These are phyloP conservation scores for Cotesia glomerata DNA, from an alignment of 1,140 invertebrate species.

Conservation along the genomic window DNA sequence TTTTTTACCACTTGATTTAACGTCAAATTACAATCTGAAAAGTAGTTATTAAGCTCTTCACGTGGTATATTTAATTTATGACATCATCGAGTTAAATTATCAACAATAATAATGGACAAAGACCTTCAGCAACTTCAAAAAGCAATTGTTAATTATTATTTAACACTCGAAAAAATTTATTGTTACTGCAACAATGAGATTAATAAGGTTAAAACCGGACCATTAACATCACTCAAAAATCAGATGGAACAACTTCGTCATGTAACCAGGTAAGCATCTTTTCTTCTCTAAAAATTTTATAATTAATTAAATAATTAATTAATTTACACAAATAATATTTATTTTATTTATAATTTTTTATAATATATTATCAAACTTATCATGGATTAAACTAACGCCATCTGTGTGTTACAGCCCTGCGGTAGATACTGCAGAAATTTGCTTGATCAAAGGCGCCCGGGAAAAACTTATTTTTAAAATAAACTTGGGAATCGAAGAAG, in stretches of 20 bases:
- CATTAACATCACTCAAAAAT: slow-evolving; percentile 41
- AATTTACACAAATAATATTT: background rate
- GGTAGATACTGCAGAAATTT: slow-evolving; percentile 44
- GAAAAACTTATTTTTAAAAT: slow-evolving; percentile 50
- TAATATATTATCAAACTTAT: slow-evolving; percentile 2
- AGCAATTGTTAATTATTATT: slow-evolving; percentile 45
- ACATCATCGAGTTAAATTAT: background rate
- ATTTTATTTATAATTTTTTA: background rate
- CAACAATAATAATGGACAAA: slow-evolving; percentile 30
- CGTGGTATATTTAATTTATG: no score
- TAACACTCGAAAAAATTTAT: slow-evolving; percentile 38
- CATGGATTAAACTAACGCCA: no score
- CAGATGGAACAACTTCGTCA: slow-evolving; percentile 45
- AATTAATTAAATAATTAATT: background rate
- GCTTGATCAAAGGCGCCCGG: slow-evolving; percentile 29
- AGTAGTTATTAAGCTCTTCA: no score
- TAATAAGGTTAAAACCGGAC: slow-evolving; percentile 23
- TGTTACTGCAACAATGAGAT: slow-evolving; percentile 44
- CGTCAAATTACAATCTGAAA: no score
- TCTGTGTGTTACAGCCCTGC: slow-evolving; percentile 42
- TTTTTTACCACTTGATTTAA: no score
- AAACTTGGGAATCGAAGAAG: slow-evolving; percentile 42
- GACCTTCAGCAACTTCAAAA: slow-evolving; percentile 43
- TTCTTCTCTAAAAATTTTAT: background rate
- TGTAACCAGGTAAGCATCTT: slow-evolving; percentile 43